Conservation (phyloP, 35 echinoderm and acorn worm species). For the Lytechinus variegatus region DNA sequence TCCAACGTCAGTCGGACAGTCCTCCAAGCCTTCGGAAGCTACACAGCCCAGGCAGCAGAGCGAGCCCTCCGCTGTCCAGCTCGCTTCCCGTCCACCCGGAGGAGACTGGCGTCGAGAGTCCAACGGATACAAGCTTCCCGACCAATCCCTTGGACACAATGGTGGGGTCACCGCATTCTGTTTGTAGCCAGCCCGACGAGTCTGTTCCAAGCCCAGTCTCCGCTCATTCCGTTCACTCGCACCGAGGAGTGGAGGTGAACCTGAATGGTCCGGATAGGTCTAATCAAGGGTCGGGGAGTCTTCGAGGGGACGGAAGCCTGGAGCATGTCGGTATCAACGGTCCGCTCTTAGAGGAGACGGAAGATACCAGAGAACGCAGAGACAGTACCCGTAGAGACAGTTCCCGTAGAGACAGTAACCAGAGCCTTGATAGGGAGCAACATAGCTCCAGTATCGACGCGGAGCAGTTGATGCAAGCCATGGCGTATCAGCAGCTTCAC, state of each 20-base stretch:
- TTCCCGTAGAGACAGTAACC: constrained; percentile 3
- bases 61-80: constrained; percentile 80
- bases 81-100: constrained; percentile 85
- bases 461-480: constrained; percentile 45
- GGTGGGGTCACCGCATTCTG: constrained; percentile 64
- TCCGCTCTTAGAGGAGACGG: constrained; percentile 48
- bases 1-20: constrained; percentile 78
- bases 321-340: constrained; percentile 18
- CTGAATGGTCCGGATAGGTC: constrained; percentile 21
- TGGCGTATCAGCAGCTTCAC: constrained; percentile 53
- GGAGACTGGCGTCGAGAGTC: constrained; percentile 58
- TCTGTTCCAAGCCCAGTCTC: constrained; percentile 26
- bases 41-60: constrained; percentile 74
- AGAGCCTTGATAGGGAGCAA: constrained; percentile 53
- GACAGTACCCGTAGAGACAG: background rate
- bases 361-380: background rate
- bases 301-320: background rate
- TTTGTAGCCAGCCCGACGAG: constrained; percentile 49
- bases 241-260: constrained; percentile 20
- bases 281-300: constrained; percentile 40
- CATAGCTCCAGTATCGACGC: background rate
- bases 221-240: constrained; percentile 11
- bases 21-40: constrained; percentile 81
- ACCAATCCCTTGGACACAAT: constrained; percentile 28
- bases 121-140: constrained; percentile 56